These are phyloP conservation scores for Patella vulgata DNA, from an alignment of 1,140 invertebrate genomes.

Conservation along the genomic window DNA sequence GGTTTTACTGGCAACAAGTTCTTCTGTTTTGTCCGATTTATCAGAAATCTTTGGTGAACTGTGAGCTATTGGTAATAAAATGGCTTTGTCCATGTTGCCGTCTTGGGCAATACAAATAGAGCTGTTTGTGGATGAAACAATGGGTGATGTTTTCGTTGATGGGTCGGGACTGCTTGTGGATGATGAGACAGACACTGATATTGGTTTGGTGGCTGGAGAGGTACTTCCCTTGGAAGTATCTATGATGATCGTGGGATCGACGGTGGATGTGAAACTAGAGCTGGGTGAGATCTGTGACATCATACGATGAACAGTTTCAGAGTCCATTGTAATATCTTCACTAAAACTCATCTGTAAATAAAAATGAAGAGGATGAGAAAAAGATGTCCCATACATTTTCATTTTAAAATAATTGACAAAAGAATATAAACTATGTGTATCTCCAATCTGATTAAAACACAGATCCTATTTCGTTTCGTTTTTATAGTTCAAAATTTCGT, in stretches of 20 bases:
- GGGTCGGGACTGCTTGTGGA: background rate
- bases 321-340: conserved; percentile 45
- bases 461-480: no score
- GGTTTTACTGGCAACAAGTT: background rate
- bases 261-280: background rate
- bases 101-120: background rate
- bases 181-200: background rate
- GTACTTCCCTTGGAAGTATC: no score
- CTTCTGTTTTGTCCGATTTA: background rate
- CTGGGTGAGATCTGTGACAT: conserved; percentile 42
- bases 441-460: no score
- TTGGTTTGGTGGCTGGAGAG: no score
- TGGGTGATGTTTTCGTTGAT: background rate
- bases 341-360: conserved; percentile 18
- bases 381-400: no score
- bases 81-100: background rate
- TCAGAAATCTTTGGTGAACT: background rate
- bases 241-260: no score
- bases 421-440: no score
- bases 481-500: no score
- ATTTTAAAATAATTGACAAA: no score
- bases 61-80: background rate
- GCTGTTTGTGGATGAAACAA: background rate
- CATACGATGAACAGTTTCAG: conserved; percentile 46
- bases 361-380: no score